Evolutionary conservation across 2,888 invertebrate genomes (phyloP).

Genomic region (Parnassius orleans): DNA sequence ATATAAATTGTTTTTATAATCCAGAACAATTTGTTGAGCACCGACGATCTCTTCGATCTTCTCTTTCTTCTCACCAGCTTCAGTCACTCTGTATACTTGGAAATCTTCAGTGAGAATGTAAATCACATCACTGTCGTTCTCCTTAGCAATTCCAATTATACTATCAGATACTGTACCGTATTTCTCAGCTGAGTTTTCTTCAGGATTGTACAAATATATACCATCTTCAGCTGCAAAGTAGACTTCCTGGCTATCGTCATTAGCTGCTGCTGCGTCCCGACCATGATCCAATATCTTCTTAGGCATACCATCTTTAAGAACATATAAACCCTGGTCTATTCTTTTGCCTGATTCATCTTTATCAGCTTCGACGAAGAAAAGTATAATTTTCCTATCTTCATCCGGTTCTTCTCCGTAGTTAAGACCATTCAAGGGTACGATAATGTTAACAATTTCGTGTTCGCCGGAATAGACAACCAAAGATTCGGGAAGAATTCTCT

Average conservation of each 20-base stretch:
- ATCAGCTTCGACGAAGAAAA: constrained; percentile 41
- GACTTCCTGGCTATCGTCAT: constrained; percentile 25
- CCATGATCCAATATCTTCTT: constrained; percentile 33
- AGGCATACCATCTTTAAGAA: constrained; percentile 28
- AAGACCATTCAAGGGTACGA: constrained; percentile 34
- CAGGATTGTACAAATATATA: constrained; percentile 30
- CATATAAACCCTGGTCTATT: constrained; percentile 29
- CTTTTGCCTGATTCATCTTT: constrained; percentile 28
- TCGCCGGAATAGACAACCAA: constrained; percentile 30
- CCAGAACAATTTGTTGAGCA: constrained; percentile 54
- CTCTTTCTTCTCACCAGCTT: constrained; percentile 51
- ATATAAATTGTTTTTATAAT: constrained; percentile 54
- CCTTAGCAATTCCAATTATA: constrained; percentile 35
- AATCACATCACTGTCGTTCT: constrained; percentile 38
- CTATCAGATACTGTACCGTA: constrained; percentile 38
- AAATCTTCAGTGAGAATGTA: constrained; percentile 55
- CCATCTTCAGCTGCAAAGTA: constrained; percentile 34
- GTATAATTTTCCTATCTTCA: not conserved
- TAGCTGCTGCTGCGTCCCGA: constrained; percentile 28
- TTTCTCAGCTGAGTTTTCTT: constrained; percentile 32
- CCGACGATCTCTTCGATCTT: constrained; percentile 44
- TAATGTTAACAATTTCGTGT: constrained; percentile 37
- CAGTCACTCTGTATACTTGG: constrained; percentile 53
- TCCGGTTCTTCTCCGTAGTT: constrained; percentile 29
- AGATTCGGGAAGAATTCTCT: constrained; percentile 24